These are phyloP conservation scores for Zaprionus taronus DNA, from an alignment of 1,140 invertebrate genomes.

Conservation along the genomic window DNA sequence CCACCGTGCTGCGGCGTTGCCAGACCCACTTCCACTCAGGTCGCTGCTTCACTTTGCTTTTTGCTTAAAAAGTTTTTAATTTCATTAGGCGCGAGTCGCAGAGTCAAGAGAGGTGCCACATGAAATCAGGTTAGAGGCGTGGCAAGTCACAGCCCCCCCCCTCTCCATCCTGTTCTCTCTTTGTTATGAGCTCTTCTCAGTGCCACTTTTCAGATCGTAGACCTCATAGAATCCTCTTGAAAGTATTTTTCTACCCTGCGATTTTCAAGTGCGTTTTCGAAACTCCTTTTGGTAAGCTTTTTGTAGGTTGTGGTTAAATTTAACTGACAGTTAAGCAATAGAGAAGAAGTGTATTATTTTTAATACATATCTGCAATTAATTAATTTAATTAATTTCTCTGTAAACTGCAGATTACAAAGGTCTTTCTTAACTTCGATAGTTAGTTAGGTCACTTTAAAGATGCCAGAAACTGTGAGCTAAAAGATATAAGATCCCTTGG, in stretches of 20 bases:
- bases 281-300: neutral
- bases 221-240: neutral
- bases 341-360: neutral
- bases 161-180: neutral
- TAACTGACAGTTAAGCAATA: neutral
- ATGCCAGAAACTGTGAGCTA: neutral
- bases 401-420: neutral
- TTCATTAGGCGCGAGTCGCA: conserved; percentile 60
- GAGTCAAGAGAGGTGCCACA: conserved; percentile 47
- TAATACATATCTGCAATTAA: neutral
- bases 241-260: neutral
- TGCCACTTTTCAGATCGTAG: conserved; percentile 17
- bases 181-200: conserved; percentile 9
- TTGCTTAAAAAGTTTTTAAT: conserved; percentile 74
- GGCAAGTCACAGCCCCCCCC: neutral
- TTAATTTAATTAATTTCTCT: no score
- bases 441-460: neutral
- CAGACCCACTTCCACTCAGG: conserved; percentile 36
- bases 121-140: conserved; percentile 73
- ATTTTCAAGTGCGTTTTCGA: neutral
- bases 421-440: neutral
- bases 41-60: conserved; percentile 45
- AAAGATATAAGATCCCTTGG: neutral
- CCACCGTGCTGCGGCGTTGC: neutral
- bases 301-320: neutral